A percentile compares a stretch with the other conserved stretches of the same genome.
Evolutionary conservation across 1,140 invertebrate genomes (phyloP).

Genomic region (Diorhabda sublineata): DNA sequence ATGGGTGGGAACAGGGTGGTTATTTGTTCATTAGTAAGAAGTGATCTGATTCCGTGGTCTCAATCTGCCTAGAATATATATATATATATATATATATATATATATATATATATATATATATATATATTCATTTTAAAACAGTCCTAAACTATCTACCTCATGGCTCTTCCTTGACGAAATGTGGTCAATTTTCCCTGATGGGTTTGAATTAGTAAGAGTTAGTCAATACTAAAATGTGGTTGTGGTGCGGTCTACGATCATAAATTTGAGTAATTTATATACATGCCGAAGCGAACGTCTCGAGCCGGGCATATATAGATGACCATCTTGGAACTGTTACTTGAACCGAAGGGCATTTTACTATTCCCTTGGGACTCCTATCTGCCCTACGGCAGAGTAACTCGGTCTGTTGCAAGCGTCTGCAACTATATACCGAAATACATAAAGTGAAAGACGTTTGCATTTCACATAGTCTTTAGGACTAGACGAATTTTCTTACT

Average conservation of each 20-base stretch:
- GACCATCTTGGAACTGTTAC: conserved; percentile 13
- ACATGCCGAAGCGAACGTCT: background rate
- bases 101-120: too few relatives aligned
- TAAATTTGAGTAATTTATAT: background rate
- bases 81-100: too few relatives aligned
- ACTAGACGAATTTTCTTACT: background rate
- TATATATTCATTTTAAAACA: too few relatives aligned
- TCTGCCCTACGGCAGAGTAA: conserved; percentile 5
- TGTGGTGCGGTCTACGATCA: background rate
- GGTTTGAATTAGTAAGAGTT: background rate
- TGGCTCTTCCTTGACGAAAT: too few relatives aligned
- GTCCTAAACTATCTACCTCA: too few relatives aligned
- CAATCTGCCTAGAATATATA: too few relatives aligned
- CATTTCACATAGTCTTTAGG: background rate
- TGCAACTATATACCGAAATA: background rate
- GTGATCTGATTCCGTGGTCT: too few relatives aligned
- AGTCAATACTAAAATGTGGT: background rate
- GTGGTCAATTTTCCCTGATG: background rate
- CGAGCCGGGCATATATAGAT: conserved; percentile 16
- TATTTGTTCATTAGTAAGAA: too few relatives aligned
- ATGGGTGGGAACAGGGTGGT: too few relatives aligned
- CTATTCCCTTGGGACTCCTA: conserved; percentile 11
- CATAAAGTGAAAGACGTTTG: background rate
- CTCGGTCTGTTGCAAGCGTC: background rate
- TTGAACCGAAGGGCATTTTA: conserved; percentile 18